A percentile compares a stretch with the other conserved stretches of the same genome.
Evolutionary conservation across 2,113 vertebrate species (phyloP).

Genomic region (Triplophysa siluroides): DNA sequence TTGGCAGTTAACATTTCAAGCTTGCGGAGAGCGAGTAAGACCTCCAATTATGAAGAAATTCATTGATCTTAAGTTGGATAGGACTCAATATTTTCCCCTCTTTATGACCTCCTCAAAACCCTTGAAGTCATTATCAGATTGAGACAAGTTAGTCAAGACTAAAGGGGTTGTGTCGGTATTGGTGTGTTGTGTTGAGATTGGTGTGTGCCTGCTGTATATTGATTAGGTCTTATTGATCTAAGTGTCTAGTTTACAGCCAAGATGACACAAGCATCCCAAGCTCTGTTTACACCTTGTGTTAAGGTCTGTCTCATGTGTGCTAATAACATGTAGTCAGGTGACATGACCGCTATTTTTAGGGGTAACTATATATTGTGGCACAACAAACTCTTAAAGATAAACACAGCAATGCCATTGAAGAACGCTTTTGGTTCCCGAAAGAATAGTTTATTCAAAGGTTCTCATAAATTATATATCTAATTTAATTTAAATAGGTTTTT

Average conservation of each 20-base stretch:
- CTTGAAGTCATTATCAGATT: constrained; percentile 43
- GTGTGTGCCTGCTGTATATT: background rate
- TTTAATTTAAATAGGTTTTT: no score
- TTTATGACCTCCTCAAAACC: constrained; percentile 11
- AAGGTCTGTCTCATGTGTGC: no score
- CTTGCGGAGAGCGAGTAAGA: background rate
- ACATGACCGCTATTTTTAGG: no score
- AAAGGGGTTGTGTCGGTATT: background rate
- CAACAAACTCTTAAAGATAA: no score
- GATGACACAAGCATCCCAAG: background rate
- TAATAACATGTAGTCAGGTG: no score
- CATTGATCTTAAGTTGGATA: constrained; percentile 60
- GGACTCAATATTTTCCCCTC: constrained; percentile 11
- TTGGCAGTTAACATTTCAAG: constrained; percentile 55
- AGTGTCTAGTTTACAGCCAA: background rate
- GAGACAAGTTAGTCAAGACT: constrained; percentile 20
- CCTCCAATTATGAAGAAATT: constrained; percentile 67
- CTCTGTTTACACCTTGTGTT: background rate
- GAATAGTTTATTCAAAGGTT: no score
- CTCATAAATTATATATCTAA: no score
- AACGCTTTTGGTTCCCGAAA: no score
- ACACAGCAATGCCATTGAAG: no score
- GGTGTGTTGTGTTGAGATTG: background rate
- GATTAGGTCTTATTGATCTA: constrained; percentile 25
- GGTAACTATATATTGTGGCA: no score